Conservation (phyloP, 2,113 vertebrate species). For the Raja brachyura region DNA sequence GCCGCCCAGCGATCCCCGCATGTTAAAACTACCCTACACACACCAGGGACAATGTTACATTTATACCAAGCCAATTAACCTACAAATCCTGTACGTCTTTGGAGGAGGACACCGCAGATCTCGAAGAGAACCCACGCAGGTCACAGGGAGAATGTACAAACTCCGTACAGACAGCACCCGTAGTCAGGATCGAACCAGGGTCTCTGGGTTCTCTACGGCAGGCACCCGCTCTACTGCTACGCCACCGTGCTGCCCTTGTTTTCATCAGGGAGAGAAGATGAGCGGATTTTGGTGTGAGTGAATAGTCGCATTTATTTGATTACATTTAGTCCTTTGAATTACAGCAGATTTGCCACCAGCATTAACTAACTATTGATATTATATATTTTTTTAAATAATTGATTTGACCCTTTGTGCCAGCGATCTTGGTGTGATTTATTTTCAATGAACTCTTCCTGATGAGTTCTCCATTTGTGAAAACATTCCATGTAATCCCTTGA, state of each 20-base stretch:
- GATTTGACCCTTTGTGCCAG: not conserved
- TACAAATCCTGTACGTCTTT: too few species aligned
- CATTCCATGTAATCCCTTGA: conserved; percentile 20
- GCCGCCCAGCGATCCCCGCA: too few species aligned
- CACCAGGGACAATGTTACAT: too few species aligned
- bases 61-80: too few species aligned
- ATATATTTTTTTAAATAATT: not conserved
- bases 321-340: not conserved
- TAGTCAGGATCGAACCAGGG: too few species aligned
- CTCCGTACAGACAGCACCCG: too few species aligned
- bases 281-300: not conserved
- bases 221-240: too few species aligned
- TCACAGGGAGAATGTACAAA: too few species aligned
- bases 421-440: conserved; percentile 17
- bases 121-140: too few species aligned
- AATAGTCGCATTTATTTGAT: not conserved
- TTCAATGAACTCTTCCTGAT: conserved; percentile 13
- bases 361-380: not conserved
- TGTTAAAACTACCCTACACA: too few species aligned
- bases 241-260: not conserved
- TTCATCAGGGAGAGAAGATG: not conserved
- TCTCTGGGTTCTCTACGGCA: too few species aligned
- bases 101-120: too few species aligned
- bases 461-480: conserved; percentile 31
- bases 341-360: not conserved